These are phyloP conservation scores for Fragum whitleyi DNA, from an alignment of 2,888 invertebrate genomes.

Conservation along the genomic window DNA sequence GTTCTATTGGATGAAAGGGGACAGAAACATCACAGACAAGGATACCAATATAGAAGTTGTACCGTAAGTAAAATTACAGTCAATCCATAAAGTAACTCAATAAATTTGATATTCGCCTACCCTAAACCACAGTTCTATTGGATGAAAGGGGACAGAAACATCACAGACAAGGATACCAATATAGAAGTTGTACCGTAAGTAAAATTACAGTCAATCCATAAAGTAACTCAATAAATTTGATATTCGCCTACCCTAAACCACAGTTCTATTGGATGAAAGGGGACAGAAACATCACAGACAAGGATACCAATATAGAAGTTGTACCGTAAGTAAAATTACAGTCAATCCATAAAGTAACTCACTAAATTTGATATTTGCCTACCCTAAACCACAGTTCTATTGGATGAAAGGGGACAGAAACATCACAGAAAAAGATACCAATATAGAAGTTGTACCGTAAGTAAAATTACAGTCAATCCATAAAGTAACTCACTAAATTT, in stretches of 20 bases:
- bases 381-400: constrained; percentile 59
- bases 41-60: constrained; percentile 30
- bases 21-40: constrained; percentile 44
- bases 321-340: constrained; percentile 40
- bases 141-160: constrained; percentile 61
- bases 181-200: constrained; percentile 45
- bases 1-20: constrained; percentile 67
- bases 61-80: constrained; percentile 36
- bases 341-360: no score
- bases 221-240: not conserved
- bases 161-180: constrained; percentile 41
- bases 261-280: constrained; percentile 66
- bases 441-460: constrained; percentile 42
- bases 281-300: constrained; percentile 41
- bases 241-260: constrained; percentile 67
- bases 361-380: no score
- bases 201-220: not conserved
- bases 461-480: no score
- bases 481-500: no score
- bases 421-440: constrained; percentile 38
- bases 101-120: constrained; percentile 59
- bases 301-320: constrained; percentile 35
- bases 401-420: constrained; percentile 66
- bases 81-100: no score
- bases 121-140: constrained; percentile 65